These are phyloP conservation scores for Blennius ocellaris DNA, from an alignment of 2,113 vertebrate genomes.

Conservation along the genomic window DNA sequence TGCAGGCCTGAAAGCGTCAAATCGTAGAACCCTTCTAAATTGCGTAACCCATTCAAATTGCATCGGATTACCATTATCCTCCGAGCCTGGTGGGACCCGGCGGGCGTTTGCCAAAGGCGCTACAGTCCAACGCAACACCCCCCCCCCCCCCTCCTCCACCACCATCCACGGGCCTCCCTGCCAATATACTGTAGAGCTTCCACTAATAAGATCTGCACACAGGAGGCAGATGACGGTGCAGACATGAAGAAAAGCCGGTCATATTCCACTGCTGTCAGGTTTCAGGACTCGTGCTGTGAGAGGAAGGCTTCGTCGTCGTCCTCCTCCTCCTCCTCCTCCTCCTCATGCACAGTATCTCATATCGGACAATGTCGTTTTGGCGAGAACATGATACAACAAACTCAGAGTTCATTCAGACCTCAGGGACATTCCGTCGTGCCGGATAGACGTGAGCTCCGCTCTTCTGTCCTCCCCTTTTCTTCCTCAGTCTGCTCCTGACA, in stretches of 20 bases:
- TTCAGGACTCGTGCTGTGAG: slow-evolving; percentile 21
- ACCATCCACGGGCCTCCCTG: slow-evolving; percentile 22
- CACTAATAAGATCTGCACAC: slow-evolving; percentile 32
- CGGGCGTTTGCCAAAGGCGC: slow-evolving; percentile 27
- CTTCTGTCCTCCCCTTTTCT: neutral
- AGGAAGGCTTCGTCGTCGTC: slow-evolving; percentile 25
- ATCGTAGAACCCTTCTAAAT: slow-evolving; percentile 47
- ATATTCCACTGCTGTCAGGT: slow-evolving; percentile 27
- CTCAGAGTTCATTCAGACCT: slow-evolving; percentile 32
- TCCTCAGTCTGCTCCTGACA: neutral
- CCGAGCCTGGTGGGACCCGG: slow-evolving; percentile 29
- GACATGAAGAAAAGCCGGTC: slow-evolving; percentile 45
- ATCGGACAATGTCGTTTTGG: slow-evolving; percentile 34
- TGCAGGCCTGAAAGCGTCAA: slow-evolving; percentile 49
- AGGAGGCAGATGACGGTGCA: slow-evolving; percentile 33
- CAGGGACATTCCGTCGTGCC: slow-evolving; percentile 29
- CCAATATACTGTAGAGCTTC: slow-evolving; percentile 30
- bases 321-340: too few species aligned
- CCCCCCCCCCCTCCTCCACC: too few species aligned
- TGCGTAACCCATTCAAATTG: slow-evolving; percentile 50
- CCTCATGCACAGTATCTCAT: neutral
- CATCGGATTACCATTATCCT: slow-evolving; percentile 64
- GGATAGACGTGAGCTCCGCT: slow-evolving; percentile 5
- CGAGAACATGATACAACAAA: slow-evolving; percentile 24
- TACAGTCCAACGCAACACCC: slow-evolving; percentile 32